Evolutionary conservation across 2,113 vertebrate species (phyloP).

Genomic region (Podilymbus podiceps): DNA sequence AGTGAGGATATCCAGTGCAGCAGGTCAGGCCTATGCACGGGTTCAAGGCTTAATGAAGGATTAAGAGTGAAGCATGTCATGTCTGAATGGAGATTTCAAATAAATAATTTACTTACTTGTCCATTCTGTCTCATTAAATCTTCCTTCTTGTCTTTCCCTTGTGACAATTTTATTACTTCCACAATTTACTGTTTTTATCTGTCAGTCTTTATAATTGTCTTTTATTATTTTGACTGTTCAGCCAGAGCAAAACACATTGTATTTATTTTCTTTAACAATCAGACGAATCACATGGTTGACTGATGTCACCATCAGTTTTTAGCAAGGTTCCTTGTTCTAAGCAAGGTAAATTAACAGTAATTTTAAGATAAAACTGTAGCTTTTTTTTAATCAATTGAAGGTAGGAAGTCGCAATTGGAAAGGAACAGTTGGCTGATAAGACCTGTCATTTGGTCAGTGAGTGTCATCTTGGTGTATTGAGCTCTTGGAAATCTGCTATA

Average conservation of each 20-base stretch:
- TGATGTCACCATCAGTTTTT: neutral
- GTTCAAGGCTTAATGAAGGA: constrained; percentile 14
- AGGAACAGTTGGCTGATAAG: neutral
- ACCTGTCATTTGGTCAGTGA: neutral
- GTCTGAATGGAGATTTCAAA: constrained; percentile 31
- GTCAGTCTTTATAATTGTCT: neutral
- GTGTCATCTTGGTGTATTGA: neutral
- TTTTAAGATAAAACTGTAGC: neutral
- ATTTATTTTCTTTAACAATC: neutral
- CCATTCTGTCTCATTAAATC: constrained; percentile 45
- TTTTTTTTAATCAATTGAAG: neutral
- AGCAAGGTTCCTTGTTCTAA: neutral
- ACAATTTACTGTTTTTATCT: constrained; percentile 29
- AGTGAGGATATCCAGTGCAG: neutral
- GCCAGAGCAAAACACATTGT: neutral
- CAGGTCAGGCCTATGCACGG: neutral
- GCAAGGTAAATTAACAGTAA: neutral
- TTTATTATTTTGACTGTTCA: neutral
- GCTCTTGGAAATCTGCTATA: neutral
- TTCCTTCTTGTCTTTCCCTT: constrained; percentile 19
- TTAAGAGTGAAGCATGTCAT: neutral
- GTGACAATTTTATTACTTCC: constrained; percentile 21
- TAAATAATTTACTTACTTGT: constrained; percentile 61
- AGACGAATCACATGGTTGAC: neutral
- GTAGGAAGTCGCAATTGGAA: neutral